Conservation (phyloP, 1,140 invertebrate species). For the Brachionus rotundiformis region DNA sequence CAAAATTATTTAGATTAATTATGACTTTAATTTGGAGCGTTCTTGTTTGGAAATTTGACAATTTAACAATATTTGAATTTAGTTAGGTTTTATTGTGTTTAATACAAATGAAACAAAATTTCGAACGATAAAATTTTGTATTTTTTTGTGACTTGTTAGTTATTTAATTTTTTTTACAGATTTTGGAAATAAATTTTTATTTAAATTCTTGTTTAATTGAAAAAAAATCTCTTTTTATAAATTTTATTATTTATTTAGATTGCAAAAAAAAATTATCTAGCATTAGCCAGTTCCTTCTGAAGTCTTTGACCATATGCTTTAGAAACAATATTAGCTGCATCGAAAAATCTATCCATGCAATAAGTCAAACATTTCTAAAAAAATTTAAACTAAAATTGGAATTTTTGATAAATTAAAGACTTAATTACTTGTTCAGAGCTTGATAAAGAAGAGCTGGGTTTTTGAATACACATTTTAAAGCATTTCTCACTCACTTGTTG, state of each 20-base stretch:
- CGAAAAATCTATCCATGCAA: conserved; percentile 97
- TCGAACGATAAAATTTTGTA: not conserved
- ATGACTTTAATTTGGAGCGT: conserved; percentile 36
- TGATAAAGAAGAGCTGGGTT: conserved; percentile 84
- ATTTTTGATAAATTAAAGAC: conserved; percentile 25
- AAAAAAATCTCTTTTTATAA: not conserved
- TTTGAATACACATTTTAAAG: conserved; percentile 87
- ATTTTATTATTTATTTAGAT: not conserved
- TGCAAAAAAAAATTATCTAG: conserved; percentile 28
- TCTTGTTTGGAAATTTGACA: not conserved
- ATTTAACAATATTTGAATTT: not conserved
- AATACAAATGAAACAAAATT: not conserved
- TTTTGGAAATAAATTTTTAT: not conserved
- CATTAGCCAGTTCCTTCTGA: conserved; percentile 65
- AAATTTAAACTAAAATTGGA: conserved; percentile 53
- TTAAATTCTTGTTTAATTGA: not conserved
- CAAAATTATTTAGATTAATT: conserved; percentile 24
- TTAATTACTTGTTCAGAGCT: conserved; percentile 80
- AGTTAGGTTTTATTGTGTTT: not conserved
- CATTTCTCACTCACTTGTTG: conserved; percentile 96
- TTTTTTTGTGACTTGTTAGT: conserved; percentile 10
- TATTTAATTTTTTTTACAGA: not conserved
- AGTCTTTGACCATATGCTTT: conserved; percentile 78
- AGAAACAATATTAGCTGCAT: conserved; percentile 86
- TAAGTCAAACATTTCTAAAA: conserved; percentile 89